These are phyloP conservation scores for Aphis gossypii DNA, from an alignment of 1,140 invertebrate genomes.

Conservation along the genomic window DNA sequence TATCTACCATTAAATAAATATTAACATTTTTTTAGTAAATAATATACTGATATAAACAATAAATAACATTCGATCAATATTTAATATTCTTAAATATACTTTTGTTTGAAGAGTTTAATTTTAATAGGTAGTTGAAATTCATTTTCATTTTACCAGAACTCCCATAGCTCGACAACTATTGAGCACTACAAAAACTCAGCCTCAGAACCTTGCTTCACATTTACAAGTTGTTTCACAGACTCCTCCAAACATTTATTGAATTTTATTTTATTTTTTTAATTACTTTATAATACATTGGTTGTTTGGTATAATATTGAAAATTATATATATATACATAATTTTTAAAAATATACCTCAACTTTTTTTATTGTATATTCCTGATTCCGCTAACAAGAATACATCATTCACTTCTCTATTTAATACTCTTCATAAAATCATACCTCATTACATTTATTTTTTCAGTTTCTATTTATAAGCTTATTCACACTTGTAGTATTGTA, in stretches of 20 bases:
- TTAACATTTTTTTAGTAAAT: neutral
- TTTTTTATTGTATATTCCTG: too few relatives aligned
- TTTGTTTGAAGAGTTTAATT: neutral
- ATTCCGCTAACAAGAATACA: neutral
- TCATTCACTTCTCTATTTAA: neutral
- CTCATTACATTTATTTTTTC: neutral
- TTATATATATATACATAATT: too few relatives aligned
- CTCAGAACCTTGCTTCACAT: too few relatives aligned
- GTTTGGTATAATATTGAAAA: too few relatives aligned
- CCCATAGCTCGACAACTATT: neutral
- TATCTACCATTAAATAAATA: neutral
- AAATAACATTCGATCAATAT: neutral
- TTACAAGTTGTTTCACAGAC: too few relatives aligned
- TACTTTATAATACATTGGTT: too few relatives aligned
- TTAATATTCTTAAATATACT: neutral
- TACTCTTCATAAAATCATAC: neutral
- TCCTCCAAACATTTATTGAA: too few relatives aligned
- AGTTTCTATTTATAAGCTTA: neutral
- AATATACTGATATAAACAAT: neutral
- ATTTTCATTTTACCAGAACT: neutral
- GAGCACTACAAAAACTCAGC: too few relatives aligned
- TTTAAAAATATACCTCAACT: too few relatives aligned
- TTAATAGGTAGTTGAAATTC: neutral
- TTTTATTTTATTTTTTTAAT: too few relatives aligned
- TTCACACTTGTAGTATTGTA: neutral